Base-by-base conservation (phyloP, 2,797 vertebrate genomes). In the Sebastes miniatus region DNA sequence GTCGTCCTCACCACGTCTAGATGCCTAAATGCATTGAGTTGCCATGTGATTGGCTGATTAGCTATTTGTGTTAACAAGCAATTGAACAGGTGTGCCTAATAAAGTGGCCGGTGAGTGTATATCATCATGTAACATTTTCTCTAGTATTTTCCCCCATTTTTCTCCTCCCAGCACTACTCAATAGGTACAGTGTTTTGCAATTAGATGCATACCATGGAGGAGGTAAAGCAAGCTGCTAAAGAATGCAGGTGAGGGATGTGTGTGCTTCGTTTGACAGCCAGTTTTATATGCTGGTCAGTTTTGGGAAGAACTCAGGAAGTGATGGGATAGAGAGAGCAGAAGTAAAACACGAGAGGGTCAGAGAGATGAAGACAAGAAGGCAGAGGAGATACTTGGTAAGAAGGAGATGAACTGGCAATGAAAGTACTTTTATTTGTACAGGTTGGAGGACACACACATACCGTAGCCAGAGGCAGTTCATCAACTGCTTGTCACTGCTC, bases 391-490 rank as follows among this genome's bases (percentile, higher is more conserved):
- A 81, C 47, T 70, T 36, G 68, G 61, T 69, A 73, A 69, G 43
- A 66, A 73, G 69, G 58, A 83, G 75, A 85, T 86, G 71, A 89
- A 86, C 79, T 77, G 61, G 66, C 80, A 73, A 89, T 76, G 62
- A 79, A 80, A 57, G 64, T 68, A 64, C 77, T 87, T 89, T 90
- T 90, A 90, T 92, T 91, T 90, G 84, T 77, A 91, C 84, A 87
- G 82, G 74, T 87, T 80, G 80, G 74, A 92, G 81, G 88, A 87
- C 85, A 90, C 87, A 88, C 86, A 87, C 70, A 89, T 43, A 83
- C 36, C 11, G 12, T 22, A 87, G 88, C 87, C 89, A 84, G 69
- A 81, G 91, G 91, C 89, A 82, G 83, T 92, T 94, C 80, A 88
- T 94, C 90, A 94, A 58, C 80, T 80, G 66, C 77, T 80, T 89